Evolutionary conservation across 1,140 invertebrate species (phyloP).

Genomic region (Aphaenogaster floridana): DNA sequence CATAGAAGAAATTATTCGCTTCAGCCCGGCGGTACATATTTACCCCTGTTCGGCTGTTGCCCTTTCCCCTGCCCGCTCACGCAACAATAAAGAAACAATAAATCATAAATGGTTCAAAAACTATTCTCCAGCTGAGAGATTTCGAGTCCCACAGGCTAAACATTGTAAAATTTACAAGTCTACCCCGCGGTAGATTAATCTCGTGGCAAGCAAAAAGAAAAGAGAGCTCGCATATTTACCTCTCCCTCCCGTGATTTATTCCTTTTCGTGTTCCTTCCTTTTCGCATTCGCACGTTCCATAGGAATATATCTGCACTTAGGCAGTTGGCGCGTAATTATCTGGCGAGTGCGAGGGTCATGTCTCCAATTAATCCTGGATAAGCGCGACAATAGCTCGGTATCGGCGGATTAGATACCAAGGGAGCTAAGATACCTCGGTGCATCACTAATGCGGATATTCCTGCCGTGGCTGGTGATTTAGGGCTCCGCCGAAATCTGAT

Average conservation of each 20-base stretch:
- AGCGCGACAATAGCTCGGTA: conserved; percentile 39
- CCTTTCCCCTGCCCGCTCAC: not conserved
- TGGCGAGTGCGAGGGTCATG: conserved; percentile 28
- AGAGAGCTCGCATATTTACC: not conserved
- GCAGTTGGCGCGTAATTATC: conserved; percentile 43
- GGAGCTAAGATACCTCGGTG: conserved; percentile 38
- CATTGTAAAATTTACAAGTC: not conserved
- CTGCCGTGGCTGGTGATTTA: conserved; percentile 11
- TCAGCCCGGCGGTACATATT: not conserved
- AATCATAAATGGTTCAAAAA: conserved; percentile 12
- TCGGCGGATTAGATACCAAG: conserved; percentile 34
- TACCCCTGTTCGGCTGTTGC: not conserved
- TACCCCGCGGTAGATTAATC: not conserved
- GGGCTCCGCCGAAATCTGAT: conserved; percentile 33
- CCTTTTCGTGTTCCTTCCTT: not conserved
- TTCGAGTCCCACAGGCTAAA: not conserved
- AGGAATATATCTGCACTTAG: conserved; percentile 11
- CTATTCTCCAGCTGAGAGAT: not conserved
- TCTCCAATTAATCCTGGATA: conserved; percentile 37
- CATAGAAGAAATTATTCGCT: not conserved
- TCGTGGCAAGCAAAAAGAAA: not conserved
- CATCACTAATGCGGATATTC: conserved; percentile 52
- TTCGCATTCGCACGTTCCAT: not conserved
- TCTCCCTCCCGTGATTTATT: not conserved
- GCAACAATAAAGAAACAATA: not conserved